Base-by-base conservation (phyloP, 2,113 vertebrate species). In the Spea multiplicata region DNA sequence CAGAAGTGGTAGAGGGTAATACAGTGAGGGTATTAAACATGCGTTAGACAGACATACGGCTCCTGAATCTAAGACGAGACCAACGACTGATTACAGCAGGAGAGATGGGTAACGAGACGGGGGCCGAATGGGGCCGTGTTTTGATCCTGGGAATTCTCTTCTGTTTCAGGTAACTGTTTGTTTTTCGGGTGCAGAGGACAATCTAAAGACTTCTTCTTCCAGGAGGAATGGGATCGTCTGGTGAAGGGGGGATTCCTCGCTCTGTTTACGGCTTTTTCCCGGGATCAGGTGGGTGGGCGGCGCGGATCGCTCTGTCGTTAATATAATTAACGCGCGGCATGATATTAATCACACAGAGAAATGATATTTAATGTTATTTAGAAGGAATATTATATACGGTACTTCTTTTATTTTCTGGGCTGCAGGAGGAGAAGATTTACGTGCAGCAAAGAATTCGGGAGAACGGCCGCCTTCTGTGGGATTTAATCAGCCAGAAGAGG, bases 171-270 rank as follows among this genome's bases (percentile, higher is more conserved):
- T 66, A 98, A 94, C 50, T 82, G 88, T 71, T 84, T 99, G 74
- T 96, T 98, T 80, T 99, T 99, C 0, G 97, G 97, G 81, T 98
- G 96, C 81, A 94, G 97, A 13, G 86, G 88, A 0, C 84, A 92
- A 84, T 84, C 85, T 65, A 94, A 92, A 81, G 97, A 99, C 83
- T 99, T 98, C 87, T 98, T 94, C 87, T 97, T 91, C 85, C 83
- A 86, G n/a, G 73, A 71, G 0, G 97, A 99, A 76, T 99, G 96
- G 97, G 90, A 90, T 78, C 90, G 88, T 44, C 89, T 95, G 84
- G 84, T 85, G 71, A 48, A 80, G 12, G 86, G 78, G 1, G 93
- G 91, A 55, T 86, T 87, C 16, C 85, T 99, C 86, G 91, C 45
- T 0, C 87, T 98, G n/a, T 89, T 96, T 75, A 95, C 94, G 0